Evolutionary conservation across 2,797 vertebrate genomes (phyloP), one percentile per base, ranked within the genome.

Genomic region (Arctocebus calabarensis): DNA sequence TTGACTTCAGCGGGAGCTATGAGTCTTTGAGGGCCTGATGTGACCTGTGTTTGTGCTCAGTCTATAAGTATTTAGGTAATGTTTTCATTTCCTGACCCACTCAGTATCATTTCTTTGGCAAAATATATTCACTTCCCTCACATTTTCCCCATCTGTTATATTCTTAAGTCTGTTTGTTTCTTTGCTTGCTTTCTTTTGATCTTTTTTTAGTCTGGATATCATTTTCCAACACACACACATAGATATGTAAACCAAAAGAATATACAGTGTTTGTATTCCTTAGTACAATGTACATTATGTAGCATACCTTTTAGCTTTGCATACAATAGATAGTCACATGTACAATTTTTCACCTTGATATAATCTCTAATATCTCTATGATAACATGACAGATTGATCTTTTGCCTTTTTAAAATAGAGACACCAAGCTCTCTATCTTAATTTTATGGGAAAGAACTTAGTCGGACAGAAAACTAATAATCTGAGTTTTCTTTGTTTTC

Each of bases 101-200:
- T 97, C 64, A 88, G 85, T 96, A 95, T 94, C 95, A 94, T 96
- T 95, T 94, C 55, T 97, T 94, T 94, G 95, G 96, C 94, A 96
- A 86, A 96, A 95, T 77, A 40, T 86, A 95, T 86, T 91, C 75
- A 86, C 40, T 43, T 92, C 66, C 75, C 85, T 97, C 94, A 96
- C 20, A 97, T 91, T 97, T 97, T 97, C 91, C 96, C 66, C 84
- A 88, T 93, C 66, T 64, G 75, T 88, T 95, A 68, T 34, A 82
- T 55, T 90, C 94, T 74, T 88, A 84, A 86, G 61, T 81, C 74
- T 88, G 88, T 75, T 89, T 84, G 43, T 89, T 88, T 78, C 68
- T 96, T 81, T 87, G 81, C 77, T 94, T 90, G 84, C 34, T 96
- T 96, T 84, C 37, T 81, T 97, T 95, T 97, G 79, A 94, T 96